Evolutionary conservation across 2,888 invertebrate genomes (phyloP), one percentile per base, ranked within the genome.

Genomic region (Corythucha ciliata): DNA sequence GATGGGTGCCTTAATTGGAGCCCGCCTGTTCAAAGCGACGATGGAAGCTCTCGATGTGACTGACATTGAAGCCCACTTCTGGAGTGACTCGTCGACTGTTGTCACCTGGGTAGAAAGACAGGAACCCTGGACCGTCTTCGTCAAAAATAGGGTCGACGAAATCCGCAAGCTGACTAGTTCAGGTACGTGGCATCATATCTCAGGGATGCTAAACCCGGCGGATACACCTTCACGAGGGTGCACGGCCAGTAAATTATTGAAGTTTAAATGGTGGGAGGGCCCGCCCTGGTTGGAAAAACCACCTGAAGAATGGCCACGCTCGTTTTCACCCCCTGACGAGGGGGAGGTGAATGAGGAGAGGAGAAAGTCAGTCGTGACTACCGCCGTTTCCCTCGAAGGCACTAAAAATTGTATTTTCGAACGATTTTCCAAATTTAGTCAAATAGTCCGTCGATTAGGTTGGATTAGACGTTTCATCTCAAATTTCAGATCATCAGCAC

Each of bases 141-240:
- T 54, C 4, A 33, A n/a, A 2, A 54, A 54, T 24, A 26, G 50
- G 24, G 12, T 21, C 18, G 26, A 46, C 7, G 50, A 54, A 45
- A 52, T 52, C 12, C 32, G 29, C 5, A 7, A 21, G 14, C 12
- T 18, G 3, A 48, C 48, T 3, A 22, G 33, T 14, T 18, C 39
- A 18, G 10, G 24, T 12, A 34, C 27, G 3, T 52, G 48, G 52
- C 16, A 18, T 12, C 33, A 46, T 26, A 29, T 52, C 4, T 25
- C 49, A 12, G 49, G 50, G 6, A 24, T 39, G n/a, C 16, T 26
- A 4, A 54, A 51, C 18, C 22, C 50, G 2, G 54, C 47, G 3
- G 48, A 54, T 25, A 34, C 51, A 1, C 50, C 46, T 6, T 54
- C 54, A 20, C 7, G 50, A 33, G 54, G 54, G n/a, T 54, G 54